Conservation (phyloP, 2,797 vertebrate species). For the Trichosurus vulpecula region DNA sequence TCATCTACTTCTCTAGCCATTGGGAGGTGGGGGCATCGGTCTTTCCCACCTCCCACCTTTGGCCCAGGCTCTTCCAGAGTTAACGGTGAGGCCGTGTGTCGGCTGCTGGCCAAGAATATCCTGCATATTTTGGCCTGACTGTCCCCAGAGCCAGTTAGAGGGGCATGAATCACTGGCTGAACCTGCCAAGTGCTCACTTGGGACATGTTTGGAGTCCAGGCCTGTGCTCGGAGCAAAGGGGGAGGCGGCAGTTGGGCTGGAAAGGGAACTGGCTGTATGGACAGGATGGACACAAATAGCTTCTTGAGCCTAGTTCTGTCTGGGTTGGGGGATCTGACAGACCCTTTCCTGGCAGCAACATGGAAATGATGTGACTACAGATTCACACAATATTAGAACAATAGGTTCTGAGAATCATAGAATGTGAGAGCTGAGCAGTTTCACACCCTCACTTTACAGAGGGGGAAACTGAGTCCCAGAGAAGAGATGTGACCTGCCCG, state of each 20-base stretch:
- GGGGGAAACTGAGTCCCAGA: background rate
- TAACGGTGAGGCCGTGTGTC: conserved; percentile 47
- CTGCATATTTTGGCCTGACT: conserved; percentile 77
- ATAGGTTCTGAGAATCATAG: conserved; percentile 31
- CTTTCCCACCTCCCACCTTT: conserved; percentile 51
- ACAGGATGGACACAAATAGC: background rate
- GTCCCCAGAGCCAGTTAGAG: conserved; percentile 69
- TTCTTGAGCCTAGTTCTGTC: background rate
- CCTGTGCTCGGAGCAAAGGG: background rate
- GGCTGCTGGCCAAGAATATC: conserved; percentile 79
- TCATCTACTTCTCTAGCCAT: background rate
- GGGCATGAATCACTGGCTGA: conserved; percentile 79
- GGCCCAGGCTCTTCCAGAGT: conserved; percentile 69
- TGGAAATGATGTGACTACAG: conserved; percentile 46
- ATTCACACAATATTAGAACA: background rate
- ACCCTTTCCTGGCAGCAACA: conserved; percentile 40
- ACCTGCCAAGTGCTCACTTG: conserved; percentile 72
- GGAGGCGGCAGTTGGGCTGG: conserved; percentile 40
- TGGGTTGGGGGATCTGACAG: background rate
- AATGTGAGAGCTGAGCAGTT: background rate
- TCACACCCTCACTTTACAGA: background rate
- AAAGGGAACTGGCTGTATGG: conserved; percentile 47
- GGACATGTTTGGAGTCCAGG: conserved; percentile 64
- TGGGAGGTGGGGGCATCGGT: conserved; percentile 38
- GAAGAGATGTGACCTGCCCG: background rate